These are phyloP conservation scores for Lithophane leautieri DNA, from an alignment of 2,888 invertebrate species.

Conservation along the genomic window DNA sequence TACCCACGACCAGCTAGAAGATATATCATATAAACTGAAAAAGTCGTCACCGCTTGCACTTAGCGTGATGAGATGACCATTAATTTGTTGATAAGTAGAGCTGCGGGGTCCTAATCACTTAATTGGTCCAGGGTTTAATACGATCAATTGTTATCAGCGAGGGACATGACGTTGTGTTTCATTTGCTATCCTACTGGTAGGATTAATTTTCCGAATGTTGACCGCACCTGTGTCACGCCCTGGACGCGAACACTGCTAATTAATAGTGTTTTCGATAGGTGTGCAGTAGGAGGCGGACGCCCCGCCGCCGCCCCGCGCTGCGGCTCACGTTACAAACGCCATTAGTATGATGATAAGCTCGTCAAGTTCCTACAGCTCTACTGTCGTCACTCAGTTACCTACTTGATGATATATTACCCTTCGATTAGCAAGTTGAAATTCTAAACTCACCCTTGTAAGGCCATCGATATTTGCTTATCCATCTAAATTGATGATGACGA, in stretches of 20 bases:
- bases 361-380: conserved; percentile 61
- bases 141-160: conserved; percentile 83
- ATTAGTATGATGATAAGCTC: conserved; percentile 83
- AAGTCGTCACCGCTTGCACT: conserved; percentile 75
- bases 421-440: conserved; percentile 75
- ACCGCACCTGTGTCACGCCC: conserved; percentile 87
- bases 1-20: conserved; percentile 31
- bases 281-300: conserved; percentile 65
- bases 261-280: conserved; percentile 87
- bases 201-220: conserved; percentile 89
- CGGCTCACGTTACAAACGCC: conserved; percentile 82
- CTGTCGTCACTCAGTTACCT: conserved; percentile 63
- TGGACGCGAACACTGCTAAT: conserved; percentile 80
- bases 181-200: conserved; percentile 82
- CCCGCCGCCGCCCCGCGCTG: conserved; percentile 38
- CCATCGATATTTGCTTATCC: conserved; percentile 73
- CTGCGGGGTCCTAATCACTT: conserved; percentile 84
- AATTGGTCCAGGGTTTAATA: conserved; percentile 83
- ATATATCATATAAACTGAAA: conserved; percentile 62
- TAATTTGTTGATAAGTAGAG: conserved; percentile 80
- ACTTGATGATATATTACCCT: conserved; percentile 76
- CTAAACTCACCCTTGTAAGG: conserved; percentile 75
- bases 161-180: conserved; percentile 72
- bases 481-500: conserved; percentile 74
- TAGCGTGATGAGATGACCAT: conserved; percentile 77